Evolutionary conservation across 53 echinoderm and acorn worm species (phyloP).

Genomic region (Mesocentrotus franciscanus): DNA sequence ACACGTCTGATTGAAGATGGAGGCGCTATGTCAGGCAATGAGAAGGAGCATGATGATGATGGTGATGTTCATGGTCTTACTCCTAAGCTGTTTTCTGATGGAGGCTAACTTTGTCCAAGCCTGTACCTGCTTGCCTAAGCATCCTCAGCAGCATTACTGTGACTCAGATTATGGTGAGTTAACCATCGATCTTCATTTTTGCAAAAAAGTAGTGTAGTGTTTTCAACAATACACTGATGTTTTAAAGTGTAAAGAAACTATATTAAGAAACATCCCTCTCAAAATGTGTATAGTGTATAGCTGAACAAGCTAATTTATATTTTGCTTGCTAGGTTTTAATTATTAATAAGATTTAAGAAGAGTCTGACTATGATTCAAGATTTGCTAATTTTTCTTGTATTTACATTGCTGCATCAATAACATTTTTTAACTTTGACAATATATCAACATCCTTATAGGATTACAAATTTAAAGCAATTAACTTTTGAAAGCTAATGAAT

Average conservation of each 20-base stretch:
- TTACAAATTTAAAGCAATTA: too few species aligned
- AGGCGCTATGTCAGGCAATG: conserved; percentile 22
- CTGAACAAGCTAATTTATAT: too few species aligned
- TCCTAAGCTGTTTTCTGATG: not conserved
- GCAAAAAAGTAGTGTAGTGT: not conserved
- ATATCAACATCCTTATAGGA: not conserved
- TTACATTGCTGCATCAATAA: not conserved
- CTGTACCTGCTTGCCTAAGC: conserved; percentile 88
- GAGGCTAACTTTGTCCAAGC: conserved; percentile 53
- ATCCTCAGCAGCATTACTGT: conserved; percentile 96
- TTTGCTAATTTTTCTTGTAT: not conserved
- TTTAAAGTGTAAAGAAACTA: not conserved
- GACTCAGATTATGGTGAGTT: conserved; percentile 94
- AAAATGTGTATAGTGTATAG: not conserved
- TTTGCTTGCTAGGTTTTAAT: too few species aligned
- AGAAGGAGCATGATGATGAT: conserved; percentile 30
- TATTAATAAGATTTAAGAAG: not conserved
- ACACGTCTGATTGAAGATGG: conserved; percentile 37
- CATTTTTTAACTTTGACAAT: not conserved
- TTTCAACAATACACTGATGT: not conserved
- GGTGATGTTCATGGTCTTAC: conserved; percentile 31
- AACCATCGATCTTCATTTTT: not conserved
- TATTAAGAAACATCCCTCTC: not conserved
- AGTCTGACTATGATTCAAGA: not conserved
- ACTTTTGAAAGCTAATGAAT: too few species aligned